Evolutionary conservation across 1,140 invertebrate genomes (phyloP), one percentile per base, ranked within the genome.

Genomic region (Laodelphax striatellus): DNA sequence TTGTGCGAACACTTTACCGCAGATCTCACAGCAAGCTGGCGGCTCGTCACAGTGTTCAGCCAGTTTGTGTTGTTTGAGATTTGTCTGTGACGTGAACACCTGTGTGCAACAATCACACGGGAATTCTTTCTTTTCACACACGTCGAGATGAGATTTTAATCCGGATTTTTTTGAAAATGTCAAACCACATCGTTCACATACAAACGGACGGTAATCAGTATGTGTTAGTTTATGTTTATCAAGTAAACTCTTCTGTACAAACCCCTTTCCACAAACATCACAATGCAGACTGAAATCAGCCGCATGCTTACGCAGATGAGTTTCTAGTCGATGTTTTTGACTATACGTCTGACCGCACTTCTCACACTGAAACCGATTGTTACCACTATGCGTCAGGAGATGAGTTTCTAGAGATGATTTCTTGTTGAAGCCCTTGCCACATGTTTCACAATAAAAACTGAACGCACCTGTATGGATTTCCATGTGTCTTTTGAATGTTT

Each of bases 1-100:
- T 60, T 84, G 80, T 57, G 83, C 86, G 73, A 85, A 86, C 68
- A 85, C 86, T 76, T 86, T 87, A 64, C 82, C 82, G 70, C 84
- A 87, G 56, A 86, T 80, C 38, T 65, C 57, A 64, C 68, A 69
- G 8, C 11, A 52, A 55, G 58, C 65, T 62, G n/a, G 65, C 64
- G 6, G 65, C 65, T 58, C 60, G 67, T 55, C 62, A 67, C 55
- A 4, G 53, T 55, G 53, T 16, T 55, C 28, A 1, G 28, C 17
- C 10, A 34, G 2, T 55, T 57, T 44, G 41, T 62, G 60, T 56
- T 55, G 56, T 42, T 56, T 28, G 42, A 62, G 28, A 14, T 50
- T 34, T 9, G 24, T 13, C 50, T 44, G 41, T 1, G 34, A 52
- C 6, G 4, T 9, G 19, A 62, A 52, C 6, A n/a, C 17, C 42